Percentiles rank a stretch among this genome's conserved stretches.
These are phyloP conservation scores for Macrostomum lignano DNA, from an alignment of 1,140 invertebrate genomes.

Conservation along the genomic window DNA sequence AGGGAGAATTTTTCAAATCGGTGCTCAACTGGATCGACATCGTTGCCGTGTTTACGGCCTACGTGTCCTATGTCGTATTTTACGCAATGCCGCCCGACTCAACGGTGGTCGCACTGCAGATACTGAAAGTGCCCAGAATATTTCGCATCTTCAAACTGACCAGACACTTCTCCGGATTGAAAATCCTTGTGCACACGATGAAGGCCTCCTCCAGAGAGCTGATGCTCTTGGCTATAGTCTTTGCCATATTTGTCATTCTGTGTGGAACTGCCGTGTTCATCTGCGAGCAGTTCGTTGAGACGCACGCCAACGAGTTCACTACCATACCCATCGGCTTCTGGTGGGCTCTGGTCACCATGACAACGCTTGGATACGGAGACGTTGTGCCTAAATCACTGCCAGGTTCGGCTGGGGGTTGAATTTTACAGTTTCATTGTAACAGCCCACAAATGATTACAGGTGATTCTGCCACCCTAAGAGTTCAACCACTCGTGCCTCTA, in stretches of 20 bases:
- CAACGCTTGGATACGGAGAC: conserved; percentile 51
- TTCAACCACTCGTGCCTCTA: too few species aligned
- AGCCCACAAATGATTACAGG: too few species aligned
- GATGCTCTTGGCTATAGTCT: conserved; percentile 89
- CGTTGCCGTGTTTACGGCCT: conserved; percentile 87
- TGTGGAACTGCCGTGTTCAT: conserved; percentile 7
- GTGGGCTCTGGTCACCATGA: conserved; percentile 9
- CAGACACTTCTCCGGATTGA: conserved; percentile 7
- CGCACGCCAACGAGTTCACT: conserved; percentile 8
- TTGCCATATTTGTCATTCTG: conserved; percentile 24
- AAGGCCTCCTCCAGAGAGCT: conserved; percentile 92
- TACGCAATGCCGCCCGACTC: too few species aligned
- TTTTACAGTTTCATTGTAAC: too few species aligned
- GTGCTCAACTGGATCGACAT: conserved; percentile 99
- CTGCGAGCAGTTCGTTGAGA: conserved; percentile 5
- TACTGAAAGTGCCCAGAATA: conserved; percentile 7
- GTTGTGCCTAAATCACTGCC: conserved; percentile 29
- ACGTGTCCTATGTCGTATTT: conserved; percentile 52
- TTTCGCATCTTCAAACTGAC: conserved; percentile 9
- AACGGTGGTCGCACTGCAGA: conserved; percentile 5
- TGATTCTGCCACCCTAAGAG: too few species aligned
- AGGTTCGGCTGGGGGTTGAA: conserved; percentile 77
- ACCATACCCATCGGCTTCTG: conserved; percentile 9
- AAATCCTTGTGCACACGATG: conserved; percentile 36
- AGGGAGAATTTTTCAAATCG: conserved; percentile 31